phyloP scores from a whole-genome alignment of 2,797 vertebrate genomes.

The Clarias pachynema region DNA sequence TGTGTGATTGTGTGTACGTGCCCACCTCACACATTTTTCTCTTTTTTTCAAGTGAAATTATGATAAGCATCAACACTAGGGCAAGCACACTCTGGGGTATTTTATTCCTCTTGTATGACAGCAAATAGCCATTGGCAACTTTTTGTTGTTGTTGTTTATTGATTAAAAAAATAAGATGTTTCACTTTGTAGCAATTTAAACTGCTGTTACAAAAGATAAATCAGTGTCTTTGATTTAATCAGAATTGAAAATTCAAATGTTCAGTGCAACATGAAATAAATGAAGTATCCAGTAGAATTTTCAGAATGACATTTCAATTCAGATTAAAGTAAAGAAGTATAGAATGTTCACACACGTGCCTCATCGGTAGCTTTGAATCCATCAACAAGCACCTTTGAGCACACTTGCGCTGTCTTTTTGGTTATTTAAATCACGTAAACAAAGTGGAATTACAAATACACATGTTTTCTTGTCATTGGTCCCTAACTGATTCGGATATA shows the following conservation, averaged over 20 bases:
- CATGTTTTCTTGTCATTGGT: constrained; percentile 10
- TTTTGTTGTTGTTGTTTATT: neutral
- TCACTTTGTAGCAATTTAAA: neutral
- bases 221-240: constrained; percentile 14
- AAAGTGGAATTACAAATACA: constrained; percentile 17
- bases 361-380: neutral
- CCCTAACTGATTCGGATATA: neutral
- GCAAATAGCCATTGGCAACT: neutral
- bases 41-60: neutral
- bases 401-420: constrained; percentile 40
- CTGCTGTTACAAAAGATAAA: neutral
- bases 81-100: neutral
- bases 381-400: neutral
- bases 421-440: constrained; percentile 44
- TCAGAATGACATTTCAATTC: neutral
- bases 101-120: neutral
- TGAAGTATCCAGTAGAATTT: neutral
- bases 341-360: neutral
- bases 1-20: constrained; percentile 22
- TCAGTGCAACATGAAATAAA: too few relatives aligned
- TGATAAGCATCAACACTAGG: neutral
- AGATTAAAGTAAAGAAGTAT: neutral
- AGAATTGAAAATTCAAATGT: neutral
- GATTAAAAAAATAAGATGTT: neutral
- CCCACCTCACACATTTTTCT: too few relatives aligned